Evolutionary conservation across 2,797 vertebrate species (phyloP).

Genomic region (Staurois parvus): DNA sequence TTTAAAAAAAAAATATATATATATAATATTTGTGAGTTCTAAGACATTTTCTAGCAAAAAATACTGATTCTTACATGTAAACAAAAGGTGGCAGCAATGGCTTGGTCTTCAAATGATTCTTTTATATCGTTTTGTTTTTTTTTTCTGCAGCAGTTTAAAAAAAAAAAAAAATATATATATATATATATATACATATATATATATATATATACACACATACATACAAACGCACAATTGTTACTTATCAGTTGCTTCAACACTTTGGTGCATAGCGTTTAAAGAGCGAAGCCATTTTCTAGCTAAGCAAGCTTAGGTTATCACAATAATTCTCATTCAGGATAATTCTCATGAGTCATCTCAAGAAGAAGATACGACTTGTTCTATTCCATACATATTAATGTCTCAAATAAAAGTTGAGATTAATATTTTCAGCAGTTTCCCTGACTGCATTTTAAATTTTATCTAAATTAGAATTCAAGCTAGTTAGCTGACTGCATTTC

Average conservation of each 20-base stretch:
- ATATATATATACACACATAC: too few species aligned
- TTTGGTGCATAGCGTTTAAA: not conserved
- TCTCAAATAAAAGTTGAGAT: constrained; percentile 43
- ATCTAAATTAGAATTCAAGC: constrained; percentile 45
- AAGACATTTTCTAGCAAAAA: too few species aligned
- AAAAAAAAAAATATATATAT: too few species aligned
- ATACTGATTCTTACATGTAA: too few species aligned
- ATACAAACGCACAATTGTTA: too few species aligned
- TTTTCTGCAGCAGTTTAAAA: too few species aligned
- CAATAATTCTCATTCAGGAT: constrained; percentile 47
- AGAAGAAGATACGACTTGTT: constrained; percentile 39
- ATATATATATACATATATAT: too few species aligned
- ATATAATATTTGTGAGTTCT: too few species aligned
- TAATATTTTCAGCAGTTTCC: constrained; percentile 34
- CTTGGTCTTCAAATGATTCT: too few species aligned
- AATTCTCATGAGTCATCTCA: constrained; percentile 49
- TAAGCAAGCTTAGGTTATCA: constrained; percentile 33
- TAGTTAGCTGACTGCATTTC: constrained; percentile 28
- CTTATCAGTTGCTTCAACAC: not conserved
- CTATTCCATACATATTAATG: constrained; percentile 39
- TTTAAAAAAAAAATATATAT: too few species aligned
- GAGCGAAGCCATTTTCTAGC: not conserved
- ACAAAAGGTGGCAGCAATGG: too few species aligned
- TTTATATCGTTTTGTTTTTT: too few species aligned
- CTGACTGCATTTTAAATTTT: constrained; percentile 41